These are phyloP conservation scores for Nestor notabilis DNA, from an alignment of 2,113 vertebrate species.

Conservation along the genomic window DNA sequence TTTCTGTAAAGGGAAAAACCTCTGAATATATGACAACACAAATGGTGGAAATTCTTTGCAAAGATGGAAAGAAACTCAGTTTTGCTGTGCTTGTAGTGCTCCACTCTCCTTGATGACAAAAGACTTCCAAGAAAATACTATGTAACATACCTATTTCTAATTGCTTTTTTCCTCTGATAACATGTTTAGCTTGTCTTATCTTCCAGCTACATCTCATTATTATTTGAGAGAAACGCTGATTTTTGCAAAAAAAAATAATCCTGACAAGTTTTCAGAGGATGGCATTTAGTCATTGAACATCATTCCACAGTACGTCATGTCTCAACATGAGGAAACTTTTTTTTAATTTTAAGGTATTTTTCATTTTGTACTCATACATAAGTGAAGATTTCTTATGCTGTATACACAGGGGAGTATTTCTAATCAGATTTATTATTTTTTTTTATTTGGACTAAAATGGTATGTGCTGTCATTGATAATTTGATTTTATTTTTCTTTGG, in stretches of 20 bases:
- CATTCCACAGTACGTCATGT: neutral
- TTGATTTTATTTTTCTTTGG: neutral
- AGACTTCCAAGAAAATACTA: neutral
- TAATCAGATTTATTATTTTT: neutral
- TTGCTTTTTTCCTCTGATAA: neutral
- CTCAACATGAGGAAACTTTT: neutral
- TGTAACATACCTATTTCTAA: rapidly evolving
- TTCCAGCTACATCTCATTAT: neutral
- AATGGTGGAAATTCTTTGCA: neutral
- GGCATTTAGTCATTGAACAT: neutral
- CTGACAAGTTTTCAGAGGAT: neutral
- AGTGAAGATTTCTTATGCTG: neutral
- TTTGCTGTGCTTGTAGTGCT: neutral
- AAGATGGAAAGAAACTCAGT: neutral
- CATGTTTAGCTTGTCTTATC: neutral
- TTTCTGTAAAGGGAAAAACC: neutral
- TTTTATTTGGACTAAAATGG: neutral
- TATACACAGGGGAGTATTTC: neutral
- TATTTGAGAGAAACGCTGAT: neutral
- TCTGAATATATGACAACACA: neutral
- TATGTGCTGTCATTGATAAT: neutral
- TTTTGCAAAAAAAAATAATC: neutral
- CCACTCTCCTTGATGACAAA: neutral
- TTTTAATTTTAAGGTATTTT: neutral
- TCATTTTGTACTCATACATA: neutral